Conservation (phyloP, 2,113 vertebrate species). For the Equus przewalskii region DNA sequence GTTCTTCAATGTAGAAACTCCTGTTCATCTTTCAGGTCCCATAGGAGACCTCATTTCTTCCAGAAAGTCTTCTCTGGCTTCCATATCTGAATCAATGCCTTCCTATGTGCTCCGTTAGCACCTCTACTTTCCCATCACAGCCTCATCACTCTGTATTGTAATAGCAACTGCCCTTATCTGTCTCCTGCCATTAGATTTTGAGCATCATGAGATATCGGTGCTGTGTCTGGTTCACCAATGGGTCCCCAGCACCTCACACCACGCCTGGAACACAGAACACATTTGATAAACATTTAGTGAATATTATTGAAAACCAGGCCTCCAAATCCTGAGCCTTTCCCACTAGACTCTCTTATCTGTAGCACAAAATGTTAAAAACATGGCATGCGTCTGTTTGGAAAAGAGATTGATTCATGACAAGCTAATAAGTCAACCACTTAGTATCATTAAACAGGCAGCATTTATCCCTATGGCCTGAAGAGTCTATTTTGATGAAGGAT, state of each 20-base stretch:
- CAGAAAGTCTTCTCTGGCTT: not conserved
- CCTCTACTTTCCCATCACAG: not conserved
- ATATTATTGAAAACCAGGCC: not conserved
- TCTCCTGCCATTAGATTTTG: not conserved
- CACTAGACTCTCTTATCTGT: not conserved
- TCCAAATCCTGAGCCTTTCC: not conserved
- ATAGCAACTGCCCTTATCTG: not conserved
- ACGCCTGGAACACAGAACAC: not conserved
- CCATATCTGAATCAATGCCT: not conserved
- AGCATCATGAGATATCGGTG: not conserved
- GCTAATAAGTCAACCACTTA: slow-evolving; percentile 56
- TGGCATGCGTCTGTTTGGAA: not conserved
- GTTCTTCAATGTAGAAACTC: not conserved
- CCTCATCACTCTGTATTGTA: not conserved
- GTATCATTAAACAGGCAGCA: slow-evolving; percentile 48
- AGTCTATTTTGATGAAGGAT: slow-evolving; percentile 71
- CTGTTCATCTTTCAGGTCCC: not conserved
- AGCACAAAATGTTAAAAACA: slow-evolving; percentile 13
- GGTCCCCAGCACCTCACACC: not conserved
- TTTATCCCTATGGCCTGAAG: slow-evolving; percentile 10
- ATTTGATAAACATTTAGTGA: not conserved
- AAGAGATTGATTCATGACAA: slow-evolving; percentile 54
- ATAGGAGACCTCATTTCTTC: not conserved
- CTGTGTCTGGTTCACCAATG: not conserved
- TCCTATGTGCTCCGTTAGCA: not conserved